Percentiles rank a stretch among this genome's conserved stretches.
Evolutionary conservation across 2,797 vertebrate genomes (phyloP).

Genomic region (Protonibea diacanthus): DNA sequence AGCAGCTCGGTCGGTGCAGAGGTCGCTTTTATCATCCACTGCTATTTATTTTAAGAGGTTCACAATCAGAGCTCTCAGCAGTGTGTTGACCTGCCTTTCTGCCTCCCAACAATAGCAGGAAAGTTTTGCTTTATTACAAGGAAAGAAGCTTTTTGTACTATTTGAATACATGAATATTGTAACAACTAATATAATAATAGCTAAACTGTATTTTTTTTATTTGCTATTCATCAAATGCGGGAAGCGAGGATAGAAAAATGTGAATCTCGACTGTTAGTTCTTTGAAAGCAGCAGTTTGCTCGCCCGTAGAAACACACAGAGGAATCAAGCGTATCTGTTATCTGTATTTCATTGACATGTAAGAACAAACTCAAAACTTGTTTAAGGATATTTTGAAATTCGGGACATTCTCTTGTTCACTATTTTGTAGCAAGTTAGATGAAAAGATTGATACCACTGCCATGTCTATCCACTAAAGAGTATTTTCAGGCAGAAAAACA

Average conservation of each 20-base stretch:
- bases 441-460: background rate
- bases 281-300: background rate
- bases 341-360: background rate
- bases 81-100: constrained; percentile 19
- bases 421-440: background rate
- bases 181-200: background rate
- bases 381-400: background rate
- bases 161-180: background rate
- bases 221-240: background rate
- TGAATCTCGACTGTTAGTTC: background rate
- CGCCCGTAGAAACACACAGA: background rate
- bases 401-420: background rate
- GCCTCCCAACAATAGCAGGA: constrained; percentile 10
- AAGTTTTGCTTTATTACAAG: background rate
- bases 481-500: too few relatives aligned
- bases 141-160: background rate
- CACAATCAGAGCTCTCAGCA: constrained; percentile 28
- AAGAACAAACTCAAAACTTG: background rate
- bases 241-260: background rate
- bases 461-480: background rate
- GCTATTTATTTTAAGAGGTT: constrained; percentile 20
- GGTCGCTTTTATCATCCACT: constrained; percentile 19
- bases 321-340: background rate
- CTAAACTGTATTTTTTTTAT: background rate
- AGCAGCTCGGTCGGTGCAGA: constrained; percentile 8